Evolutionary conservation across 2,113 vertebrate species (phyloP).

Genomic region (Oplegnathus fasciatus): DNA sequence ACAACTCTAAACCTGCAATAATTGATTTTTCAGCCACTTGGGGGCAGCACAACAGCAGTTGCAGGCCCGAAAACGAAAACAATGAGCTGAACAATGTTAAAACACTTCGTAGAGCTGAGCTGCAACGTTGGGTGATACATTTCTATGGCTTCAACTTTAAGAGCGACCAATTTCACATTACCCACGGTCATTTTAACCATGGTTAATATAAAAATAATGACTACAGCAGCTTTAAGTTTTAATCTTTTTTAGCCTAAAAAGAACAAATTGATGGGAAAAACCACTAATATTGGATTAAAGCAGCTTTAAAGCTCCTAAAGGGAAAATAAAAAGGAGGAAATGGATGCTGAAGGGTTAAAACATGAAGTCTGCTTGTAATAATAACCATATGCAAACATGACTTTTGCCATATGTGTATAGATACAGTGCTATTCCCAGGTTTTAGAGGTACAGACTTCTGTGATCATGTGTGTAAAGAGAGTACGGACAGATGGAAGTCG

Average conservation of each 20-base stretch:
- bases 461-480: background rate
- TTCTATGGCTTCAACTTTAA: background rate
- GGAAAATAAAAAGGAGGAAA: background rate
- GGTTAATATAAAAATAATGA: background rate
- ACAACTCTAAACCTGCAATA: background rate
- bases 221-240: background rate
- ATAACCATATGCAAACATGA: conserved; percentile 15
- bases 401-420: conserved; percentile 12
- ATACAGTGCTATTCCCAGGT: background rate
- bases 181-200: background rate
- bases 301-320: background rate
- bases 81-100: background rate
- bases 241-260: background rate
- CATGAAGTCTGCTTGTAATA: conserved; percentile 12
- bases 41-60: background rate
- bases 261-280: background rate
- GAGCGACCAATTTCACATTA: too few relatives aligned
- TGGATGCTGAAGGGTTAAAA: conserved; percentile 2
- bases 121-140: background rate
- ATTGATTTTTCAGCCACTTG: background rate
- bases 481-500: background rate
- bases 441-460: background rate
- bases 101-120: background rate
- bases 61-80: background rate
- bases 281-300: background rate